Conservation (phyloP, 2,888 invertebrate species). For the Sclerodermus sp. region DNA sequence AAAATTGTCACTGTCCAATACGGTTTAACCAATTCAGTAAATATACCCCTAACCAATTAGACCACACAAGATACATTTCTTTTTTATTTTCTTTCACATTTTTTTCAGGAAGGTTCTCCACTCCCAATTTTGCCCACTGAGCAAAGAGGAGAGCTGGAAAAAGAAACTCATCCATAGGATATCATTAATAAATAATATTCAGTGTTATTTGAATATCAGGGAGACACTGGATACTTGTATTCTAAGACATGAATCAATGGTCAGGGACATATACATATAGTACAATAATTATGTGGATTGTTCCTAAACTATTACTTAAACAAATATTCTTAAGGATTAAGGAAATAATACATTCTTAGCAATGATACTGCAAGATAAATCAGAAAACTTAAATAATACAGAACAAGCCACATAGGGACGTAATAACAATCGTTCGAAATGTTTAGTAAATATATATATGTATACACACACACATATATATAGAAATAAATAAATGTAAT, state of each 20-base stretch:
- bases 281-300: constrained; percentile 45
- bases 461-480: no score
- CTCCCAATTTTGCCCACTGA: constrained; percentile 75
- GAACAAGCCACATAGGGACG: constrained; percentile 52
- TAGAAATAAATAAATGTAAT: no score
- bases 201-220: constrained; percentile 29
- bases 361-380: constrained; percentile 18
- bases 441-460: constrained; percentile 30
- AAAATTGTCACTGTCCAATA: constrained; percentile 56
- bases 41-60: constrained; percentile 52
- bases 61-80: constrained; percentile 35
- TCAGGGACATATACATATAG: constrained; percentile 43
- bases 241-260: constrained; percentile 49
- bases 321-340: constrained; percentile 3
- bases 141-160: constrained; percentile 90
- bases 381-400: constrained; percentile 48
- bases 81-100: constrained; percentile 25
- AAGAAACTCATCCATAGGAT: constrained; percentile 60
- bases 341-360: constrained; percentile 15
- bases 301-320: constrained; percentile 29
- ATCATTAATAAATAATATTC: constrained; percentile 45
- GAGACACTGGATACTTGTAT: constrained; percentile 46
- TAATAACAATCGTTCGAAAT: constrained; percentile 44
- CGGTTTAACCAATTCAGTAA: constrained; percentile 48
- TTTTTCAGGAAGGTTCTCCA: constrained; percentile 54